Evolutionary conservation across 2,797 vertebrate genomes (phyloP), one percentile per base, ranked within the genome.

Genomic region (Coregonus ussuriensis): DNA sequence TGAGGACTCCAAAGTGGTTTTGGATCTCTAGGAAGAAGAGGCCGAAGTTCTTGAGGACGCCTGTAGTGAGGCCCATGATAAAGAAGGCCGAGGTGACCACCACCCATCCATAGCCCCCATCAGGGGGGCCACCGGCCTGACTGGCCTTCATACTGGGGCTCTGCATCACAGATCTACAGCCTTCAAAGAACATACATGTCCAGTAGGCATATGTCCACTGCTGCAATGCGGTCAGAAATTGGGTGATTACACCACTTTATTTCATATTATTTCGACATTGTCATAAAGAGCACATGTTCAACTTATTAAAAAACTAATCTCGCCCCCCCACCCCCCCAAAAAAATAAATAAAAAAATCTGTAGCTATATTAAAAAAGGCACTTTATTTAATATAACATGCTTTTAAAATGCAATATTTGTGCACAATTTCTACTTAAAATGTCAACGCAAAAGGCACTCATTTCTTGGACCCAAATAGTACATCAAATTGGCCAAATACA

Each of bases 11-110:
- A 11, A 94, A 95, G 78, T 95, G 92, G 21, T 75, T 84, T 81
- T 95, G 94, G 80, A 96, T 94, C 75, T 95, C 94, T 85, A 93
- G 79, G 84, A 96, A 96, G 87, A 96, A 95, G 53, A 94, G 74
- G 56, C 94, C 93, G 3, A 92, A 93, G 86, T 93, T 94, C 82
- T 95, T 95, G 37, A 93, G 89, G 72, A 95, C 86, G 0, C 91
- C 93, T 41, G 86, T 79, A 0, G 92, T 94, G 35, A 95, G 92
- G 21, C 94, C 94, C 90, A 93, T 94, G 80, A 89, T 77, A 59
- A 91, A 53, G 71, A 96, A 95, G 82, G 93, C 91, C 0, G 94
- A 94, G 14, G 78, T 79, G 37, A 94, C 92, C 70, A 96, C 94
- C 77, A 95, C 89, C 93, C 94, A 95, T 73, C 94, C 93, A 1